A percentile compares a stretch with the other conserved stretches of the same genome.
Conservation (phyloP, 2,888 invertebrate genomes). For the Dinocampus coccinellae region DNA sequence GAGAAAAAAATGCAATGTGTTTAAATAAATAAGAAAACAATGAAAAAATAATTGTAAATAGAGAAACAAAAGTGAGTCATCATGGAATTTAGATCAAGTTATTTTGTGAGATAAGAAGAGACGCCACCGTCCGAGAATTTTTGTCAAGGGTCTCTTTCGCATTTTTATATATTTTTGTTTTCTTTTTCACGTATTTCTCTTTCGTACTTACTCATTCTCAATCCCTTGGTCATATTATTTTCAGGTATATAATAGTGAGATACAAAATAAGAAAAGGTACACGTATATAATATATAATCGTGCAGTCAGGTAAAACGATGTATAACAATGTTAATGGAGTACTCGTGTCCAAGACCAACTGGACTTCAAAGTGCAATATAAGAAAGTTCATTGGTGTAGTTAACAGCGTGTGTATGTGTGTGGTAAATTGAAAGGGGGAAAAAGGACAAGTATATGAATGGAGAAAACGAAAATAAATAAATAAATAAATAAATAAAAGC, state of each 20-base stretch:
- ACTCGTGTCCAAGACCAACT: conserved; percentile 53
- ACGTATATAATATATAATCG: background rate
- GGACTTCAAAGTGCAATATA: background rate
- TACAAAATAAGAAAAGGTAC: background rate
- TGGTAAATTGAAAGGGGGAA: conserved; percentile 19
- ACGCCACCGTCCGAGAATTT: conserved; percentile 15
- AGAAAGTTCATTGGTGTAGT: background rate
- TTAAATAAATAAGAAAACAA: background rate
- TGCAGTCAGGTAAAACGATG: conserved; percentile 26
- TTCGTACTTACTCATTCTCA: background rate
- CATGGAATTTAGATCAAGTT: conserved; percentile 20
- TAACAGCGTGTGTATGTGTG: background rate
- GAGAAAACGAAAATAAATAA: background rate
- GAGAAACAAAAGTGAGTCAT: conserved; percentile 15
- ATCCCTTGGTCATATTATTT: conserved; percentile 9
- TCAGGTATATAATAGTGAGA: conserved; percentile 13
- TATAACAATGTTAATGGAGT: conserved; percentile 57
- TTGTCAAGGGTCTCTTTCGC: conserved; percentile 19
- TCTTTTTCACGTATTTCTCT: background rate
- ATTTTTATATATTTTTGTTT: background rate
- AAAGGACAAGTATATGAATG: conserved; percentile 23
- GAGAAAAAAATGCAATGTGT: background rate
- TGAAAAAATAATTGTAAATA: background rate
- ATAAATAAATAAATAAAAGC: conserved; percentile 30
- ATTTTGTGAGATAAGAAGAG: conserved; percentile 26